Conservation (phyloP, 2,888 invertebrate species). For the Plagodis dolabraria region DNA sequence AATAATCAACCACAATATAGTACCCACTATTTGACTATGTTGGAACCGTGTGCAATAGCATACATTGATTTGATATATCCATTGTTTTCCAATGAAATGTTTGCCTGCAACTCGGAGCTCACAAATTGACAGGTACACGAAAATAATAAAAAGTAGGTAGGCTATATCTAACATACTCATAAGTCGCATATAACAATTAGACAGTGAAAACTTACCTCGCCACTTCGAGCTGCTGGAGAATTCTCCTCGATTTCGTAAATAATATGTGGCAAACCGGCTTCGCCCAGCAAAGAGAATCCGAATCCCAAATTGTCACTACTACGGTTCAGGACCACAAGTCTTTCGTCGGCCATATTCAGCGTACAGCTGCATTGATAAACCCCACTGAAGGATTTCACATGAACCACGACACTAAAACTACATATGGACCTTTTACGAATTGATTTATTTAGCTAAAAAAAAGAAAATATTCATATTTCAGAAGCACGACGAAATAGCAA, state of each 20-base stretch:
- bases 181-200: conserved; percentile 17
- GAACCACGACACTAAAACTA: conserved; percentile 61
- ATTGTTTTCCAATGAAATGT: conserved; percentile 18
- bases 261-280: conserved; percentile 96
- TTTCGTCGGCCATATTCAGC: conserved; percentile 93
- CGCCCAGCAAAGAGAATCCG: conserved; percentile 95
- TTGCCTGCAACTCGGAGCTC: conserved; percentile 10
- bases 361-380: conserved; percentile 79
- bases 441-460: conserved; percentile 57
- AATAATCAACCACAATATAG: too few relatives aligned
- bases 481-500: conserved; percentile 70
- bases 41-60: not conserved
- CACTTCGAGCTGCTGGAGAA: conserved; percentile 96
- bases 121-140: conserved; percentile 24
- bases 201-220: conserved; percentile 88
- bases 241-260: conserved; percentile 97
- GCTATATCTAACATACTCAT: conserved; percentile 33
- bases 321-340: conserved; percentile 94
- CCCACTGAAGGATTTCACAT: conserved; percentile 69
- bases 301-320: conserved; percentile 95
- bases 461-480: conserved; percentile 70
- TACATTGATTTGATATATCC: conserved; percentile 2
- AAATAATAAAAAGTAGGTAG: conserved; percentile 43
- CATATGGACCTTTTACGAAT: conserved; percentile 51
- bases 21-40: too few relatives aligned